A percentile compares a stretch with the other conserved stretches of the same genome.
phyloP scores from a whole-genome alignment of 2,888 invertebrate species.

The Agelastica alni region DNA sequence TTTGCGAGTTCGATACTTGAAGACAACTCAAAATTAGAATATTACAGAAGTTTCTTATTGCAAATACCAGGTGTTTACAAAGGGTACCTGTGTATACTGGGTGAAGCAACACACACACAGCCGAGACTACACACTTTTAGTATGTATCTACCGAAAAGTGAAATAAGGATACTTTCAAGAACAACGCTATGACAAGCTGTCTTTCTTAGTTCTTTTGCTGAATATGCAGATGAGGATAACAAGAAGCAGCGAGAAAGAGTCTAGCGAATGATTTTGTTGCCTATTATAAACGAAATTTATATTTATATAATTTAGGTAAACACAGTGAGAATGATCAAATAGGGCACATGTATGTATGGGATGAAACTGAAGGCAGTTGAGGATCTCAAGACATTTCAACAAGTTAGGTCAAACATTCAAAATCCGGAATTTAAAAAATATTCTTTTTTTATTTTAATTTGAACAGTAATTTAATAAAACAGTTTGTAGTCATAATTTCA shows the following conservation, averaged over 20 bases:
- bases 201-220: no score
- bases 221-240: no score
- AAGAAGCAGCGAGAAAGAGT: constrained; percentile 1
- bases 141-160: no score
- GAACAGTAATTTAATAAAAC: no score
- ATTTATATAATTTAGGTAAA: constrained; percentile 12
- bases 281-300: constrained; percentile 20
- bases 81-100: neutral
- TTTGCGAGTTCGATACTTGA: neutral
- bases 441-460: no score
- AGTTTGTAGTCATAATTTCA: no score
- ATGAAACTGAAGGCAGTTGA: constrained; percentile 2
- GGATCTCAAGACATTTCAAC: constrained; percentile 9
- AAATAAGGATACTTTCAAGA: no score
- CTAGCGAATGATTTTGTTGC: constrained; percentile 10
- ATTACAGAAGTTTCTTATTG: neutral
- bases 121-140: neutral
- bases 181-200: no score
- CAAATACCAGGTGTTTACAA: neutral
- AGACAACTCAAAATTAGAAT: constrained; percentile 2
- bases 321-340: constrained; percentile 6
- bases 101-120: neutral
- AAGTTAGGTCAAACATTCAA: constrained; percentile 9
- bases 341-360: constrained; percentile 9
- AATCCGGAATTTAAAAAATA: no score